These are phyloP conservation scores for Pterostichus madidus DNA, from an alignment of 2,888 invertebrate genomes.

Conservation along the genomic window DNA sequence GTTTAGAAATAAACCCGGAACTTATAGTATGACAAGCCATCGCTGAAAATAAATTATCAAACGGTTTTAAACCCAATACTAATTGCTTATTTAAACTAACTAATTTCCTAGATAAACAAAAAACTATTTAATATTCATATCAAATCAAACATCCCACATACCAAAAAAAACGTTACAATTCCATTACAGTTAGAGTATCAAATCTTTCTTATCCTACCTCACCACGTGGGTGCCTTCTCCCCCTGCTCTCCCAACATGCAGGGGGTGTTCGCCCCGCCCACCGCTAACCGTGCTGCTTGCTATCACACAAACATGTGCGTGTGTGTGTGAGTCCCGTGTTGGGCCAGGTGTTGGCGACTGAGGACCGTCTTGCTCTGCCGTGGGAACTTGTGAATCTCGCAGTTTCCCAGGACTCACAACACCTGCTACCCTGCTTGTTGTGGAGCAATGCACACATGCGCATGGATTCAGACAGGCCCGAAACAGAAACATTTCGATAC, in stretches of 20 bases:
- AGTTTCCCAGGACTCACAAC: slow-evolving; percentile 73
- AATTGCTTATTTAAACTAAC: no score
- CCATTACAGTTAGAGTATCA: no score
- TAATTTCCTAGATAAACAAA: no score
- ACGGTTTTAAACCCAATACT: no score
- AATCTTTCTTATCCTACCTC: not conserved
- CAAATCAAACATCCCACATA: no score
- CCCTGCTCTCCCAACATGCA: not conserved
- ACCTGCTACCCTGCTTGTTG: slow-evolving; percentile 65
- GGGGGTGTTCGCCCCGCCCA: not conserved
- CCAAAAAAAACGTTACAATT: no score
- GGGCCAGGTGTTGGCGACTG: slow-evolving; percentile 70
- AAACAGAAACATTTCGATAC: not conserved
- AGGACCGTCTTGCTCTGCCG: slow-evolving; percentile 68
- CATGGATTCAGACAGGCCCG: not conserved
- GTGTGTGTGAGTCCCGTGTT: not conserved
- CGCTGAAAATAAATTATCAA: no score
- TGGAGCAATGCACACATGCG: not conserved
- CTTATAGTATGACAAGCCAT: no score
- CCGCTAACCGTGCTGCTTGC: not conserved
- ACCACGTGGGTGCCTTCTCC: not conserved
- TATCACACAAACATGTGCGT: slow-evolving; percentile 19
- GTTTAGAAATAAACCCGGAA: no score
- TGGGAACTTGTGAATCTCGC: slow-evolving; percentile 73
- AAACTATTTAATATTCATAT: no score